Evolutionary conservation across 2,113 vertebrate species (phyloP).

Genomic region (Onychostruthus taczanowskii): DNA sequence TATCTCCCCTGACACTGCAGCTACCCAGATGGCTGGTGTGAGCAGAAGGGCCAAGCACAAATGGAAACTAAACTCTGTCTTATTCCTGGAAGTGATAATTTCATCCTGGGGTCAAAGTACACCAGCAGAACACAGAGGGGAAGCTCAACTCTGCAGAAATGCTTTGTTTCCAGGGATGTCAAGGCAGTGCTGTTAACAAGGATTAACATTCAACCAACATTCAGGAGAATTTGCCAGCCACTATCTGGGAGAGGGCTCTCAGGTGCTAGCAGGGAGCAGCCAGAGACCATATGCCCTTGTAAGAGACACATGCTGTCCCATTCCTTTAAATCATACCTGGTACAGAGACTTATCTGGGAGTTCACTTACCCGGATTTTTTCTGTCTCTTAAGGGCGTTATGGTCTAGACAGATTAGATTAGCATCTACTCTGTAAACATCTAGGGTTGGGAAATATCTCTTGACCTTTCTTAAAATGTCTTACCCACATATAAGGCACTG

Average conservation of each 20-base stretch:
- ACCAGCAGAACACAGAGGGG: background rate
- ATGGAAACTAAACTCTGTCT: background rate
- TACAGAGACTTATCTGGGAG: slow-evolving; percentile 18
- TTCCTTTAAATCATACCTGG: slow-evolving; percentile 32
- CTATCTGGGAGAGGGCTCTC: background rate
- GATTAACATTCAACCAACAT: background rate
- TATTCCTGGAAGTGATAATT: background rate
- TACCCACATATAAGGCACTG: background rate
- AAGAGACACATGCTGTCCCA: background rate
- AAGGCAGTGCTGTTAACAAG: background rate
- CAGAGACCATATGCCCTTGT: background rate
- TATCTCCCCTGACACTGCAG: background rate
- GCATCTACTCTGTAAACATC: slow-evolving; percentile 38
- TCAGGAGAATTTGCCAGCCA: background rate
- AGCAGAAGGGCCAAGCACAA: background rate
- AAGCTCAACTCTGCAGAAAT: background rate
- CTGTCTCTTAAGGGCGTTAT: slow-evolving; percentile 32
- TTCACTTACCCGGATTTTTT: background rate
- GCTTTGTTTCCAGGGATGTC: background rate
- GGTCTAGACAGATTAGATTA: slow-evolving; percentile 55
- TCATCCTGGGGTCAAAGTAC: background rate
- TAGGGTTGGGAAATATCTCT: slow-evolving; percentile 37
- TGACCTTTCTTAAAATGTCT: background rate
- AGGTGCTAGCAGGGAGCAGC: background rate
- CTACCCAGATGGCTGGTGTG: background rate